A percentile compares a stretch with the other conserved stretches of the same genome.
phyloP scores from a whole-genome alignment of 2,888 invertebrate species.

The Acanthosepion pharaonis region DNA sequence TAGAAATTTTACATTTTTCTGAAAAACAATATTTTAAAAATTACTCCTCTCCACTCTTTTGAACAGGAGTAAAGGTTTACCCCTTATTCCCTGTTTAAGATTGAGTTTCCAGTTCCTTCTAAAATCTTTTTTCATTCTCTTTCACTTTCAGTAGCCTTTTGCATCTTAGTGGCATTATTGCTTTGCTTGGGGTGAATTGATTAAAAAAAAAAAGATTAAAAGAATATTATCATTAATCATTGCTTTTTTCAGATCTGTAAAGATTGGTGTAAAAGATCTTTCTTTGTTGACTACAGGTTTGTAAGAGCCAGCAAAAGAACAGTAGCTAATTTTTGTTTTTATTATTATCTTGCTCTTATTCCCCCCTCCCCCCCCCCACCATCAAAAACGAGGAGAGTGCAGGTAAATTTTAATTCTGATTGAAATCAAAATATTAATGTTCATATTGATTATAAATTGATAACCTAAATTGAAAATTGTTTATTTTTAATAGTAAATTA shows the following conservation, averaged over 20 bases:
- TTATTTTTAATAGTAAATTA: too few relatives aligned
- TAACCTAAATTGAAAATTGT: too few relatives aligned
- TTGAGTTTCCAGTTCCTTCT: too few relatives aligned
- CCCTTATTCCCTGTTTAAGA: too few relatives aligned
- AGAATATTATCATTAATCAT: too few relatives aligned
- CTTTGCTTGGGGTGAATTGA: too few relatives aligned
- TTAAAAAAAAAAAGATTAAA: too few relatives aligned
- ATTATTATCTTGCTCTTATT: background rate
- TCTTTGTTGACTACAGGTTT: too few relatives aligned
- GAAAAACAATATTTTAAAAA: background rate
- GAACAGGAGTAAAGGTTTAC: too few relatives aligned
- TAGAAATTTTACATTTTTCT: background rate
- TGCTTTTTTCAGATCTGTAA: background rate
- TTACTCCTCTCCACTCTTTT: background rate
- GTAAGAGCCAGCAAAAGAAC: background rate
- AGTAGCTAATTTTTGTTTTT: background rate
- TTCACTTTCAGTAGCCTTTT: too few relatives aligned
- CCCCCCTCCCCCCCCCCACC: background rate
- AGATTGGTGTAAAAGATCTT: background rate
- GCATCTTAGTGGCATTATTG: too few relatives aligned
- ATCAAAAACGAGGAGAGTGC: background rate
- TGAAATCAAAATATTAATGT: background rate
- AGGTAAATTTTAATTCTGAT: background rate
- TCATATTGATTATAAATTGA: background rate
- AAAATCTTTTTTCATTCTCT: too few relatives aligned